These are phyloP conservation scores for Nesospiza acunhae DNA, from an alignment of 2,113 vertebrate species.

Conservation along the genomic window DNA sequence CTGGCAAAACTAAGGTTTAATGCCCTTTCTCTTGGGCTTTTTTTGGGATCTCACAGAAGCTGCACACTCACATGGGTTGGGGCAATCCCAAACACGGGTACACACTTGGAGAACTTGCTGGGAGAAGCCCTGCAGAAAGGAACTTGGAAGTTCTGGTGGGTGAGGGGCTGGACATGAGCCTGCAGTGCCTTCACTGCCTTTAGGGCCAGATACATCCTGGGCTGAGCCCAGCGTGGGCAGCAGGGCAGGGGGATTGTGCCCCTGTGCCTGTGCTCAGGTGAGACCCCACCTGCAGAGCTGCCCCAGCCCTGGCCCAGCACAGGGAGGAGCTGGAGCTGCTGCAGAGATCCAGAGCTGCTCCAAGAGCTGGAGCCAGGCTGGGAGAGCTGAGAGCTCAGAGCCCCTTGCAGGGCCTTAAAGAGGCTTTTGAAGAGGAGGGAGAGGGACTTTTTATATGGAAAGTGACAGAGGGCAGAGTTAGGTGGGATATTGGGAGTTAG, in stretches of 20 bases:
- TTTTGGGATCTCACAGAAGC: background rate
- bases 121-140: background rate
- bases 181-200: background rate
- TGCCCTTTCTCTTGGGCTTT: background rate
- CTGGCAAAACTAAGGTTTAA: background rate
- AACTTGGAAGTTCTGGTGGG: background rate
- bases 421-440: background rate
- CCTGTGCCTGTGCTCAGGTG: background rate
- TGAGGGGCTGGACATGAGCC: background rate
- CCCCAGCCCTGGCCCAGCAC: background rate
- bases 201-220: background rate
- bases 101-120: background rate
- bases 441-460: background rate
- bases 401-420: too few relatives aligned
- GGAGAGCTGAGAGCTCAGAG: background rate
- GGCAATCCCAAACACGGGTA: too few relatives aligned
- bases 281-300: background rate
- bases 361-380: fast-evolving
- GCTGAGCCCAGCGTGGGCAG: background rate
- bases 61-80: fast-evolving
- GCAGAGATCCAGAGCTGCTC: background rate
- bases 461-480: too few relatives aligned
- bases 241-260: background rate
- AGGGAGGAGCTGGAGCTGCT: background rate
- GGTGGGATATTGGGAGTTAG: background rate